Evolutionary conservation across 2,113 vertebrate genomes (phyloP), one percentile per base, ranked within the genome.

Genomic region (Pseudorhombus dupliciocellatus): DNA sequence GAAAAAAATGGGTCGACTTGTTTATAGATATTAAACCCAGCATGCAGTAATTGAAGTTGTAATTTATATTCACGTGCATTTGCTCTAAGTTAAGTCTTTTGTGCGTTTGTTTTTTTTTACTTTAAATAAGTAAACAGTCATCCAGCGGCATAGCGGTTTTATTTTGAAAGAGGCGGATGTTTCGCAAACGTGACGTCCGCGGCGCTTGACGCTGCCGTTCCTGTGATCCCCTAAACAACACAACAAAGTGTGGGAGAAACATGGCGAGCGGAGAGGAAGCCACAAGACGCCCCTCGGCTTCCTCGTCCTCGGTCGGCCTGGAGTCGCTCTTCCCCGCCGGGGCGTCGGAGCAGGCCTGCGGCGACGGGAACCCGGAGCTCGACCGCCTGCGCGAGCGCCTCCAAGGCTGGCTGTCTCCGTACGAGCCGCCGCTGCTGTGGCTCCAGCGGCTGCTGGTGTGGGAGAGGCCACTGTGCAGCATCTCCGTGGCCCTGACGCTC

Each of bases 401-500:
- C 46, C 93, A 94, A 71, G 93, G 91, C 40, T 95, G 95, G 95
- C 72, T 95, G 62, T 77, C 76, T 71, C 93, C 80, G 69, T 91
- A 93, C 30, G 97, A 96, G 88, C 90, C 94, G 25, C 90, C 84
- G 78, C 84, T 97, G 85, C 90, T 92, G 54, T 92, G 92, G 70
- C 84, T 90, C 80, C 96, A 98, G 94, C 88, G 95, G 77, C 92
- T 98, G 76, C 86, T 97, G 87, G 97, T 98, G 28, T 98, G 97
- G 96, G 97, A 98, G 92, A 96, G 94, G 93, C 96, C 97, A 73
- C 84, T 98, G 72, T 94, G 95, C 83, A 98, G 97, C 92, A 84
- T 96, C 88, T 86, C 93, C 62, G 95, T 93, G 4, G 95, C 96
- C 2, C 91, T 94, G 40, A 94, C 95, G 4, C 95, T 98, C 66